Base-by-base conservation (phyloP, 2,888 invertebrate genomes). In the Blastobasis adustella region DNA sequence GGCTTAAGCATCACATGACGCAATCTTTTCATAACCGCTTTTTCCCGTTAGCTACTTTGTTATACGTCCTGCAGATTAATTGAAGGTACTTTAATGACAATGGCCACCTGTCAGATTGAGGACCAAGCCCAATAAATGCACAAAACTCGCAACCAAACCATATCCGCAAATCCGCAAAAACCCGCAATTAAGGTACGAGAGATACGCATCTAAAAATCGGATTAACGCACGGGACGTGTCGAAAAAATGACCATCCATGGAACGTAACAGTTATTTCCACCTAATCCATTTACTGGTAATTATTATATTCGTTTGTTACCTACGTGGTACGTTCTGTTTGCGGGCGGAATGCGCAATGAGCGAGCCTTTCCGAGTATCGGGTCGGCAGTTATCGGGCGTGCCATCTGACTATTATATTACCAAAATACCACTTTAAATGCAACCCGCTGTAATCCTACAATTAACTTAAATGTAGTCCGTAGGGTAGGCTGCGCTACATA, bases 321-420 rank as follows among this genome's bases (percentile, higher is more conserved):
- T 74, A 63, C 74, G 74, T 70, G 72, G 69, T 73, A 77, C 77
- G 77, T 76, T 74, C 60, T 57, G 73, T 71, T 61, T 73, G 85
- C 83, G 85, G 67, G 75, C 80, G 73, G 87, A 84, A 86, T 88
- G 76, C 78, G 74, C 82, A 87, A 87, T 88, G 76, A 82, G 79
- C 67, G 59, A 71, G 69, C 73, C 77, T 81, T 87, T 88, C 86
- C 80, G 74, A 80, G 87, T 87, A 88, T 81, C 79, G 72, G 68
- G 72, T 73, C 73, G 70, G 78, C 69, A 75, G 72, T 77, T 85
- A 87, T 87, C 87, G 75, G 74, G 80, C 86, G 86, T 87, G 83
- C 87, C 82, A 87, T 87, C 87, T 81, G 79, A 86, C 87, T 85
- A 81, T 85, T 84, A 84, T 85, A 84, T 86, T 87, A 86, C 86